Conservation (phyloP, 1,140 invertebrate genomes). For the Drosophila orosa region DNA sequence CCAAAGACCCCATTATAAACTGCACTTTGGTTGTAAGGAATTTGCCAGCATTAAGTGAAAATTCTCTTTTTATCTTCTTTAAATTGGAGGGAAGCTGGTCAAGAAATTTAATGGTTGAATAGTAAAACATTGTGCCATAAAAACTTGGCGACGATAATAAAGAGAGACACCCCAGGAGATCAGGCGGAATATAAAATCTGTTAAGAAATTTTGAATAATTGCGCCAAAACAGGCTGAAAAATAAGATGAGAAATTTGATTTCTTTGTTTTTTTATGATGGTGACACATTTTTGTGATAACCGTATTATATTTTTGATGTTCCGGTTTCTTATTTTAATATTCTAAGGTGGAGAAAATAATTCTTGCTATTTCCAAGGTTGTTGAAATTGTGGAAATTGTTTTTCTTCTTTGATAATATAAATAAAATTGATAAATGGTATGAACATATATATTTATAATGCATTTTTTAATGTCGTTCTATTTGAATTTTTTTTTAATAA, state of each 20-base stretch:
- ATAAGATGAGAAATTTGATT: constrained; percentile 3
- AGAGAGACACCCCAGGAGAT: constrained; percentile 17
- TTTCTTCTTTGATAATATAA: background rate
- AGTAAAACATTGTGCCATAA: constrained; percentile 34
- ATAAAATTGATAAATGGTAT: too few relatives aligned
- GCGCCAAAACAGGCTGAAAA: constrained; percentile 2
- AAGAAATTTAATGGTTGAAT: constrained; percentile 25
- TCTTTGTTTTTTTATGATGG: constrained; percentile 1
- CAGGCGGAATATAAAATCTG: constrained; percentile 17
- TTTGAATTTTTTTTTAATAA: too few relatives aligned
- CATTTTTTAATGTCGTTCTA: background rate
- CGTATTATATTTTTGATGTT: background rate
- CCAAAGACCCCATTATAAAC: background rate
- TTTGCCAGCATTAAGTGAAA: constrained; percentile 11
- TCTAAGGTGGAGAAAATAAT: background rate
- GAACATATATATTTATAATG: background rate
- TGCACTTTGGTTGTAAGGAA: constrained; percentile 5
- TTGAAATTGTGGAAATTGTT: background rate
- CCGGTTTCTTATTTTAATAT: background rate
- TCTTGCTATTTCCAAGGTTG: background rate
- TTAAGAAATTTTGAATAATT: constrained; percentile 6
- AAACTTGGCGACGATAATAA: constrained; percentile 38
- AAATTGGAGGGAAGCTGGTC: constrained; percentile 22
- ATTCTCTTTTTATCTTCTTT: constrained; percentile 28
- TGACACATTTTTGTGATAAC: background rate